Conservation (phyloP, 2,113 vertebrate species). For the Erythrocercus mccallii region DNA sequence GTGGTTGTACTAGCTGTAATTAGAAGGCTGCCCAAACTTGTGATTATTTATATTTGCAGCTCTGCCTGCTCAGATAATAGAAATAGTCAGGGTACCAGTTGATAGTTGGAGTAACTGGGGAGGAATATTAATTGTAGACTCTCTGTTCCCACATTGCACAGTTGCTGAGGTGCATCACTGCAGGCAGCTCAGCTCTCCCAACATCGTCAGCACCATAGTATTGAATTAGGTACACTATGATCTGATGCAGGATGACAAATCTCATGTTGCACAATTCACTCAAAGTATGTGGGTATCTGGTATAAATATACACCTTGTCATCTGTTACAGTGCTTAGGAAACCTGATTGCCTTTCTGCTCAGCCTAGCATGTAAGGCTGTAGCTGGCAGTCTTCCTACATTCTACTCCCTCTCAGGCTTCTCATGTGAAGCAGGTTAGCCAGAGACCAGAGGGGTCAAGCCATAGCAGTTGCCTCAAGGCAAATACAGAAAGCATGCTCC, state of each 20-base stretch:
- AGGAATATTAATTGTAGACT: constrained; percentile 12
- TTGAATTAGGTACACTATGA: constrained; percentile 28
- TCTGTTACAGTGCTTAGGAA: constrained; percentile 44
- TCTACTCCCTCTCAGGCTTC: neutral
- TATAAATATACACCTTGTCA: constrained; percentile 64
- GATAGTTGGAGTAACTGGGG: neutral
- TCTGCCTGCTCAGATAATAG: constrained; percentile 1
- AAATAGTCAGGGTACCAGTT: neutral
- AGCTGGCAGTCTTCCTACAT: neutral
- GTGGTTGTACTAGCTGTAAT: neutral
- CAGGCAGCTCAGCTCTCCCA: neutral
- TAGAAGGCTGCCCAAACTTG: constrained; percentile 9
- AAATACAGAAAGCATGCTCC: neutral
- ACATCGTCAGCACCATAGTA: neutral
- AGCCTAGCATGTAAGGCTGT: neutral
- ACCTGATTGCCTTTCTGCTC: constrained; percentile 29
- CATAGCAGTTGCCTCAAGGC: neutral
- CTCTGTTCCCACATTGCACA: neutral
- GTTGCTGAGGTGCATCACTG: neutral
- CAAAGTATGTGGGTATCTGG: constrained; percentile 34
- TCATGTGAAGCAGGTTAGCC: neutral
- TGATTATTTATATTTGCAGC: neutral
- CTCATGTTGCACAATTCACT: constrained; percentile 41
- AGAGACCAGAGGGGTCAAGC: neutral
- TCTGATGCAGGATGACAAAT: constrained; percentile 46